phyloP scores from a whole-genome alignment of 92 coral and sea anemone genomes.

The Palythoa grandis region DNA sequence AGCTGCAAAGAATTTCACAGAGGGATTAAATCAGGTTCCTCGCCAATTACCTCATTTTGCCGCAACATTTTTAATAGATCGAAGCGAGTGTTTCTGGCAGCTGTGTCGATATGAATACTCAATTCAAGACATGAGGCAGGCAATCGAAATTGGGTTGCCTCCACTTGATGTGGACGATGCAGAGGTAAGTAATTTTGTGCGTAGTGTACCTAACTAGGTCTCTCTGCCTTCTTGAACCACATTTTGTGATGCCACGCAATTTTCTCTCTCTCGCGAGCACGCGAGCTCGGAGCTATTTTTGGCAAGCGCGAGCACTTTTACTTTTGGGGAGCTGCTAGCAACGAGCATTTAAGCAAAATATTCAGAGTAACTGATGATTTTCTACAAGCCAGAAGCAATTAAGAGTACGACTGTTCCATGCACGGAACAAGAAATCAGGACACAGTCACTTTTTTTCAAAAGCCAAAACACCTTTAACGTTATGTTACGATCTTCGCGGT shows the following conservation, averaged over 20 bases:
- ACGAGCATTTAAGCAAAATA: no score
- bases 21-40: constrained; percentile 22
- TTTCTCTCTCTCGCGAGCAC: not conserved
- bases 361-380: no score
- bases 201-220: no score
- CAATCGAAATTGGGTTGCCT: constrained; percentile 11
- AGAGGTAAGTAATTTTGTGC: not conserved
- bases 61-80: constrained; percentile 27
- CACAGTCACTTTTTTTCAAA: no score
- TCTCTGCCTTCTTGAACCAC: not conserved
- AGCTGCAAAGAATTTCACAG: not conserved
- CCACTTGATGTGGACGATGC: constrained; percentile 21
- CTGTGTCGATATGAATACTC: constrained; percentile 7
- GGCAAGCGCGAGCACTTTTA: no score
- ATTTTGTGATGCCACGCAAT: not conserved
- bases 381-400: no score
- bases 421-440: no score
- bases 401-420: no score
- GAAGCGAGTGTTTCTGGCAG: constrained; percentile 27
- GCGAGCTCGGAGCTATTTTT: no score
- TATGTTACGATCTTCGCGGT: no score
- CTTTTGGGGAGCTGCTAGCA: no score
- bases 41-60: not conserved
- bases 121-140: constrained; percentile 16
- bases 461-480: no score